Evolutionary conservation across 2,113 vertebrate species (phyloP), one percentile per base, ranked within the genome.

Genomic region (Misgurnus mizolepis): DNA sequence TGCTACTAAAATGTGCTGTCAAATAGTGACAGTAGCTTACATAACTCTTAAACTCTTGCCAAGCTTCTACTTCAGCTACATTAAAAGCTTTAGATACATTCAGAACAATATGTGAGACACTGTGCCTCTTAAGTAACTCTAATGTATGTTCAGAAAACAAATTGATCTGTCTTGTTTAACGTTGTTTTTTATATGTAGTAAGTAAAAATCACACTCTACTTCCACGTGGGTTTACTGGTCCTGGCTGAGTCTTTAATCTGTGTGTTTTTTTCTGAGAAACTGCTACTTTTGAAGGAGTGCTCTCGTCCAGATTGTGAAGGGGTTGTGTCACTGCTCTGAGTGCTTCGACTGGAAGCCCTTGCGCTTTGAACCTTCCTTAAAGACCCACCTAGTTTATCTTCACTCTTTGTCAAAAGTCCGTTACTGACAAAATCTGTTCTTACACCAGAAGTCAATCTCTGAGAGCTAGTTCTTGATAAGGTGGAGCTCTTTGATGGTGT

Each of bases 351-450:
- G 60, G 90, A 80, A 0, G 85, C 82, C 80, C 92, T 93, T 70
- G 92, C 93, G 14, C 95, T 99, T 61, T 85, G 94, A 7, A 93
- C 93, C 62, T 96, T 92, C 77, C 92, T 92, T 75, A 96, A 81
- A 14, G 91, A 84, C 47, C 85, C 88, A 5, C 86, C 34, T 0
- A 86, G 80, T 64, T 81, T 89, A 40, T 92, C 91, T 56, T 91
- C 94, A 22, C 91, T 90, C 82, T 87, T 93, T 39, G 90, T 82
- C 9, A 73, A 67, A 0, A 73, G 49, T 15, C 93, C 92, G 64
- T 93, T 92, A 6, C 87, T 86, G 50, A 86, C 8, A 0, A 27
- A 78, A 76, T 86, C 85, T 69, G 87, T 55, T 88, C 91, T 92
- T n/a, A 41, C 88, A 40, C 62, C 61, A 76, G 85, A 87, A 67